Percentiles rank a stretch among this genome's conserved stretches.
These are phyloP conservation scores for Diorhabda carinulata DNA, from an alignment of 1,140 invertebrate genomes.

Conservation along the genomic window DNA sequence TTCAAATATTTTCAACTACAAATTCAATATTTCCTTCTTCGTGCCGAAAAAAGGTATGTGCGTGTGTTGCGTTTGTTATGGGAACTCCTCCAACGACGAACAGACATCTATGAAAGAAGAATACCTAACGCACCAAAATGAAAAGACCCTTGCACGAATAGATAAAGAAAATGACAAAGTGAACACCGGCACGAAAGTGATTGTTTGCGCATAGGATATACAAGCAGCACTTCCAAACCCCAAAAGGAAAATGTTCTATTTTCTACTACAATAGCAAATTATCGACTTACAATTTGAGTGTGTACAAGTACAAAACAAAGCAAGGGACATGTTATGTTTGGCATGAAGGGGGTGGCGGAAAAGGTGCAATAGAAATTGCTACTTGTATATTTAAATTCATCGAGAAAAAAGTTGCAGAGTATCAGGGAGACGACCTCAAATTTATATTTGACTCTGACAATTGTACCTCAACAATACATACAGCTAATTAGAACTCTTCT, in stretches of 20 bases:
- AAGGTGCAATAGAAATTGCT: slow-evolving; percentile 49
- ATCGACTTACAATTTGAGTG: slow-evolving; percentile 40
- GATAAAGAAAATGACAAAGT: slow-evolving; percentile 43
- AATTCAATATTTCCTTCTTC: slow-evolving; percentile 45
- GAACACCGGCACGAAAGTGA: not conserved
- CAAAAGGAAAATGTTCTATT: slow-evolving; percentile 31
- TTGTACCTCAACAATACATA: slow-evolving; percentile 26
- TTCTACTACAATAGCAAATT: slow-evolving; percentile 39
- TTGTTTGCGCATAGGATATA: slow-evolving; percentile 22
- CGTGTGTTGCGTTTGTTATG: slow-evolving; percentile 41
- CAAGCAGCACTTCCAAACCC: slow-evolving; percentile 40
- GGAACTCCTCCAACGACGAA: slow-evolving; percentile 34
- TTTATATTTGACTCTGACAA: slow-evolving; percentile 42
- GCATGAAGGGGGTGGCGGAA: slow-evolving; percentile 47
- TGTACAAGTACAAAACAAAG: slow-evolving; percentile 33
- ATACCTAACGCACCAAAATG: slow-evolving; percentile 39
- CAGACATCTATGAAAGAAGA: slow-evolving; percentile 27
- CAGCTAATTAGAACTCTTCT: too few relatives aligned
- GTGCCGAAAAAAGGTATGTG: slow-evolving; percentile 48
- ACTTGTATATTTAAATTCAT: slow-evolving; percentile 22
- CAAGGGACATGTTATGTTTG: slow-evolving; percentile 46
- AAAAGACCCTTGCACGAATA: slow-evolving; percentile 25
- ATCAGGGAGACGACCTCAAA: slow-evolving; percentile 34
- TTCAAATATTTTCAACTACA: slow-evolving; percentile 36
- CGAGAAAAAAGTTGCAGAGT: slow-evolving; percentile 1